Conservation (phyloP, 2,797 vertebrate species). For the Merluccius polli region DNA sequence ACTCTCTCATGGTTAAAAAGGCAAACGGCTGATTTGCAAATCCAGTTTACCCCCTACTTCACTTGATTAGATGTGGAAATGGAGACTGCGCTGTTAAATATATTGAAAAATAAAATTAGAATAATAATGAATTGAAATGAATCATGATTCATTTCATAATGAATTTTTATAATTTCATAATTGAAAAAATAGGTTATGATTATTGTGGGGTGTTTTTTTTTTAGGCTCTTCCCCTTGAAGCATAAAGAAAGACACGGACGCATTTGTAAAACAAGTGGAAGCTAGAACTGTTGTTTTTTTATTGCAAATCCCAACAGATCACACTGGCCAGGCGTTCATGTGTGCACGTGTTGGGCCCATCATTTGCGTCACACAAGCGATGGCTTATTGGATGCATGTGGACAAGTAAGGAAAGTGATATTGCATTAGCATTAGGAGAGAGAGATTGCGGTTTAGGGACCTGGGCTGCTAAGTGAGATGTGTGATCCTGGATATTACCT, state of each 20-base stretch:
- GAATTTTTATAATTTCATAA: not conserved
- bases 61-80: not conserved
- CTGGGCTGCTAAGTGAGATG: not conserved
- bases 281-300: no score
- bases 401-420: not conserved
- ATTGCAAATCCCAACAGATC: no score
- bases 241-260: not conserved
- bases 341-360: not conserved
- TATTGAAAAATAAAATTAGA: no score
- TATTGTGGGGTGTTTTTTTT: not conserved
- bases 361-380: not conserved
- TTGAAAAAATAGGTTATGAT: not conserved
- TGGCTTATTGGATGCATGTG: not conserved
- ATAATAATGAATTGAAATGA: no score
- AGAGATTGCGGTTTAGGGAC: not conserved
- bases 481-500: slow-evolving; percentile 1
- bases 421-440: not conserved
- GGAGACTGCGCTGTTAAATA: not conserved
- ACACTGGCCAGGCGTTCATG: not conserved
- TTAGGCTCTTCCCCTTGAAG: not conserved
- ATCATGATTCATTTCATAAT: not conserved
- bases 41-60: not conserved
- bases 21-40: not conserved
- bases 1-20: not conserved
- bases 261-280: not conserved